Conservation (phyloP, 2,888 invertebrate species). For the Phrixothrix hirtus region DNA sequence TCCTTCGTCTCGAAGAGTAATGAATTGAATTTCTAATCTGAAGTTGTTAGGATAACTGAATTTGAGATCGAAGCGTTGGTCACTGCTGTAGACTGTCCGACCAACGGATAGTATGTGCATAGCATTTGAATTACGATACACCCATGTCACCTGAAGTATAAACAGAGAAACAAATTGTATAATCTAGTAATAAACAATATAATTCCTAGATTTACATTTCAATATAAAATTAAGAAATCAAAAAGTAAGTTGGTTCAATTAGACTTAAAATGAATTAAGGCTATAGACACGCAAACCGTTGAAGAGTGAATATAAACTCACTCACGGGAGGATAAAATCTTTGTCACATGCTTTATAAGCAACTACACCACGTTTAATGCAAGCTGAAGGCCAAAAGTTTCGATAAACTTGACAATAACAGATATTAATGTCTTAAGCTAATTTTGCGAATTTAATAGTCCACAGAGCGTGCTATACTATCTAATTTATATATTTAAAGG, state of each 20-base stretch:
- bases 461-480: too few relatives aligned
- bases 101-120: slow-evolving; percentile 65
- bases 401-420: background rate
- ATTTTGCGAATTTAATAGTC: too few relatives aligned
- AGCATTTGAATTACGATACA: slow-evolving; percentile 61
- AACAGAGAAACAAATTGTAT: background rate
- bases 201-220: background rate
- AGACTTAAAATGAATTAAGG: background rate
- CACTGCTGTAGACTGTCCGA: slow-evolving; percentile 61
- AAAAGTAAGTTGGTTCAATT: too few relatives aligned
- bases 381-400: background rate
- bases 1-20: slow-evolving; percentile 64
- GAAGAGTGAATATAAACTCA: background rate
- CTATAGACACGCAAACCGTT: background rate
- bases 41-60: slow-evolving; percentile 67
- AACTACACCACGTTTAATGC: background rate
- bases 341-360: background rate
- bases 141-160: slow-evolving; percentile 63
- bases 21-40: slow-evolving; percentile 64
- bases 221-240: background rate
- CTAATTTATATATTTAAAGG: too few relatives aligned
- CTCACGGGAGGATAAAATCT: background rate
- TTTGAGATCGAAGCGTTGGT: slow-evolving; percentile 62
- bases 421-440: too few relatives aligned
- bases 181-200: background rate